Conservation (phyloP, 2,888 invertebrate genomes). For the Nemurella pictetii region DNA sequence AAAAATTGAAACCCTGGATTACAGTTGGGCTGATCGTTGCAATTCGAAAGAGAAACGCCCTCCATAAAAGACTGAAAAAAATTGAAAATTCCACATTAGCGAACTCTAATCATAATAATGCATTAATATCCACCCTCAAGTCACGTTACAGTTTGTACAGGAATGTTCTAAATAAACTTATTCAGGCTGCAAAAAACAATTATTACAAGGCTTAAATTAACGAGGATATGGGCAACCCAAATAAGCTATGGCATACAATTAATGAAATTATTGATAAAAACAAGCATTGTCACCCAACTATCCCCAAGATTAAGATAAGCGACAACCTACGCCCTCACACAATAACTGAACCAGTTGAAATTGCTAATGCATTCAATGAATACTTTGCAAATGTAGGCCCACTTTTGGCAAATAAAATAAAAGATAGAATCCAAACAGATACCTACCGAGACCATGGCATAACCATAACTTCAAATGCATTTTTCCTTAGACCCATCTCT, state of each 20-base stretch:
- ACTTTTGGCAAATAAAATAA: neutral
- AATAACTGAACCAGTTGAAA: neutral
- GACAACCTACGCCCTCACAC: neutral
- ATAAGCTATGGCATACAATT: neutral
- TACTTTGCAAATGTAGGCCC: neutral
- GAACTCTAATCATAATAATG: neutral
- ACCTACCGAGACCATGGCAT: neutral
- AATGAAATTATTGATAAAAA: neutral
- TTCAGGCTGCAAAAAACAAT: neutral
- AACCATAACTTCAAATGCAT: neutral
- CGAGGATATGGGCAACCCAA: neutral
- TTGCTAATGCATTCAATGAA: neutral
- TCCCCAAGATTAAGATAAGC: neutral
- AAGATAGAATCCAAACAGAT: neutral
- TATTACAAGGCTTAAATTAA: neutral
- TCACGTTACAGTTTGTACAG: neutral
- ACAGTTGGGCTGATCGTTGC: neutral
- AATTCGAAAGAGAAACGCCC: neutral
- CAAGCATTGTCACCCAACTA: neutral
- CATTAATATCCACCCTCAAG: neutral
- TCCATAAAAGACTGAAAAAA: neutral
- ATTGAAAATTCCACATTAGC: too few relatives aligned
- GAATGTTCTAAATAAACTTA: neutral
- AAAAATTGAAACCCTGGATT: constrained; percentile 1
- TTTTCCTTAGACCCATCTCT: neutral